Evolutionary conservation across 2,797 vertebrate species (phyloP).

Genomic region (Muraenolepis orangiensis): DNA sequence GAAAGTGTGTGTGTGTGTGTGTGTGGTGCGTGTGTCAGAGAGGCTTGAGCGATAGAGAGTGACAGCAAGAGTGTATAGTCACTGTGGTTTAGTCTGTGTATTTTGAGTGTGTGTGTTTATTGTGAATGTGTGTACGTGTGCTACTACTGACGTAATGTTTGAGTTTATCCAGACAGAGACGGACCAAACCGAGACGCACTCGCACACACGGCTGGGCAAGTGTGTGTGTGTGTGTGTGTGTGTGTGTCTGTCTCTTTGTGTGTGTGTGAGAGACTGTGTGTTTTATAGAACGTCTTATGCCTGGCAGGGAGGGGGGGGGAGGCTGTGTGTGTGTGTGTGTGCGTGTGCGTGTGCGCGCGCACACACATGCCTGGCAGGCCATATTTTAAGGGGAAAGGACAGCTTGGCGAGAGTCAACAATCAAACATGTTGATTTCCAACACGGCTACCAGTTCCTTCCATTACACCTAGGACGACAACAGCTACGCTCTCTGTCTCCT

Average conservation of each 20-base stretch:
- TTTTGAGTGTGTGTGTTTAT: constrained; percentile 15
- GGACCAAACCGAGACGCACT: constrained; percentile 46
- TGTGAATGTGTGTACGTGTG: constrained; percentile 24
- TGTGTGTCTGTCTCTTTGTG: constrained; percentile 15
- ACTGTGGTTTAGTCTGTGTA: constrained; percentile 27
- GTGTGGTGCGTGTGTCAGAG: background rate
- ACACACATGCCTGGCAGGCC: constrained; percentile 46
- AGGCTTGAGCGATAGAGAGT: constrained; percentile 10
- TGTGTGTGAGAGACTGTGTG: constrained; percentile 41
- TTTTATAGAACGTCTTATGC: constrained; percentile 21
- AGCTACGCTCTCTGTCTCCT: constrained; percentile 55
- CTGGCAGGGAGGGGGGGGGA: constrained; percentile 36
- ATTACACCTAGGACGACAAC: constrained; percentile 63
- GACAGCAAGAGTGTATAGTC: constrained; percentile 18
- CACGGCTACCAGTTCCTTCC: constrained; percentile 71
- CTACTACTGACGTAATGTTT: constrained; percentile 67
- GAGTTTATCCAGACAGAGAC: constrained; percentile 61
- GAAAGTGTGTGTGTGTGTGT: constrained; percentile 51
- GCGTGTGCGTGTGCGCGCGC: constrained; percentile 15
- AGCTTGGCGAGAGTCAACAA: constrained; percentile 65
- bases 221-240: constrained; percentile 13
- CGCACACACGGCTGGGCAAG: background rate
- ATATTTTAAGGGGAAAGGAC: constrained; percentile 51
- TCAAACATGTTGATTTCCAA: constrained; percentile 72
- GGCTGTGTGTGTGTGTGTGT: constrained; percentile 21